Evolutionary conservation across 2,797 vertebrate genomes (phyloP), one percentile per base, ranked within the genome.

Genomic region (Sorex maritimensis): DNA sequence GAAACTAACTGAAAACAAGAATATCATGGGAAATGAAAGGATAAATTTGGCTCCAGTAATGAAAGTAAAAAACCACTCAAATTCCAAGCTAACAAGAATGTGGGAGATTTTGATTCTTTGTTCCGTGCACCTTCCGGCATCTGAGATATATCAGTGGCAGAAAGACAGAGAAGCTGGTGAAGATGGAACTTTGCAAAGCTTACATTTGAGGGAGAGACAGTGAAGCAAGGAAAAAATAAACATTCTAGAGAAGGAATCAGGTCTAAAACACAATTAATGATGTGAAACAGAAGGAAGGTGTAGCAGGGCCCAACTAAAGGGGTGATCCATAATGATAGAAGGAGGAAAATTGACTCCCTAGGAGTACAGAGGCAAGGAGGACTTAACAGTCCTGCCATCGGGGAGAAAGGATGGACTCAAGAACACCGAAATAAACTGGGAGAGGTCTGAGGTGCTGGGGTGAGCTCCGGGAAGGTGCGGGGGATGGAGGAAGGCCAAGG

Each of bases 11-110:
- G 30, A 86, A 90, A 81, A 19, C 8, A 63, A 63, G 75, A 68
- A 41, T 44, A 52, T 19, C 30, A 81, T 71, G 13, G 28, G 14
- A 83, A 69, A 55, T 21, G 74, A 49, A 93, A 69, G 28, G 13
- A 28, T 91, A 67, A 73, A 63, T 2, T 19, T 21, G 63, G 52
- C 14, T 41, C 73, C 24, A 74, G 1, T 80, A 11, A 67, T 26
- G 26, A 84, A 92, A 80, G 21, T 84, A 44, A 69, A 84, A 94
- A 80, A 28, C 88, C 26, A 77, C 5, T 2, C 46, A 30, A 46
- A 58, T 84, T 89, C 73, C 6, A 71, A 72, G 38, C 46, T 49
- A 80, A 44, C 8, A 34, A 61, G 19, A 63, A 30, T 52, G 75
- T 5, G 23, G 81, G 81, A 71, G 63, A 81, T 72, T 41, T 1